phyloP scores from a whole-genome alignment of 1,140 invertebrate species.

The Bombyx mandarina region DNA sequence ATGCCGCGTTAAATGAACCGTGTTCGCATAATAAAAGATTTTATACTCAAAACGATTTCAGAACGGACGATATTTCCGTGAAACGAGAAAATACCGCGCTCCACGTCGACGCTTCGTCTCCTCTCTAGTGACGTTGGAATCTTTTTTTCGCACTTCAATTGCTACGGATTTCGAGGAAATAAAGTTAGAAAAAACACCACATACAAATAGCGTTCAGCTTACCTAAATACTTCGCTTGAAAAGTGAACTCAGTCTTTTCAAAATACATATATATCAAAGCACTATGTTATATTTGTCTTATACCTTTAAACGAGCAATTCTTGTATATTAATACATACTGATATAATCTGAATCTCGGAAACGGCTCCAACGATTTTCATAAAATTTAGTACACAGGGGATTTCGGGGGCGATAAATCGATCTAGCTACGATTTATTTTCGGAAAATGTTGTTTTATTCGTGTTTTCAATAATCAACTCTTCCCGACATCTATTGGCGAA shows the following conservation, averaged over 20 bases:
- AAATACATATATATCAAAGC: too few species aligned
- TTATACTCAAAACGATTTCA: slow-evolving; percentile 61
- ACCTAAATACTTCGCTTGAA: not conserved
- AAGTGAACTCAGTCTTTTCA: not conserved
- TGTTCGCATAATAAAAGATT: slow-evolving; percentile 65
- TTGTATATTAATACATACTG: too few species aligned
- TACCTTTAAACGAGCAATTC: too few species aligned
- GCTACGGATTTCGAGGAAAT: slow-evolving; percentile 24
- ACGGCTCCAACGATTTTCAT: too few species aligned
- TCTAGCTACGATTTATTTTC: too few species aligned
- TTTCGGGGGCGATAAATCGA: too few species aligned
- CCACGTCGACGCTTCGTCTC: slow-evolving; percentile 37
- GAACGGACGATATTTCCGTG: slow-evolving; percentile 49
- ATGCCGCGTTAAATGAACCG: slow-evolving; percentile 65
- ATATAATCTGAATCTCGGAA: too few species aligned
- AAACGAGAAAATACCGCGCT: slow-evolving; percentile 35
- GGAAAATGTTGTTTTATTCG: too few species aligned
- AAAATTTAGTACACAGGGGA: too few species aligned
- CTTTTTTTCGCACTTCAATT: slow-evolving; percentile 38
- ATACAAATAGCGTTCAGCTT: slow-evolving; percentile 22
- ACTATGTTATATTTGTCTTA: too few species aligned
- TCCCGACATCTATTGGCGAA: too few species aligned
- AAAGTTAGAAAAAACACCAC: slow-evolving; percentile 30
- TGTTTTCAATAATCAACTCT: too few species aligned
- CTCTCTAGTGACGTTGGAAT: slow-evolving; percentile 27